These are phyloP conservation scores for Vulpes lagopus DNA, from an alignment of 2,113 vertebrate genomes.

Conservation along the genomic window DNA sequence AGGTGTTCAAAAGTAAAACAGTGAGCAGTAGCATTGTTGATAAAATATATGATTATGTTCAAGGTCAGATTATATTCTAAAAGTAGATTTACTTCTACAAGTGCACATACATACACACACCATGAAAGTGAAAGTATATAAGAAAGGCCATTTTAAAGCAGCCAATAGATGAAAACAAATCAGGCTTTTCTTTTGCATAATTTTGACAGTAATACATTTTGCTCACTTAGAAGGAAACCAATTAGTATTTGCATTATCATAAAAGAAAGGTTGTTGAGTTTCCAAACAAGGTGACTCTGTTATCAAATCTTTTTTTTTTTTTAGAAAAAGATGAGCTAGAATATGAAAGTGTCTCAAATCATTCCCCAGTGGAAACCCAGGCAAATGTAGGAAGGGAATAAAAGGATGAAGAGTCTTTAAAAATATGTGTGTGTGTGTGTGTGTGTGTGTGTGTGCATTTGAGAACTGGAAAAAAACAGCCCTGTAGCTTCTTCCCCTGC, in stretches of 20 bases:
- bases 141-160: neutral
- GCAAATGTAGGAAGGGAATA: neutral
- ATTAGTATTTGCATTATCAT: slow-evolving; percentile 4
- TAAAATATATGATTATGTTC: slow-evolving; percentile 2
- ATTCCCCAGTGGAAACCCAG: neutral
- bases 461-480: neutral
- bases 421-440: too few species aligned
- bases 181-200: neutral
- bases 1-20: neutral
- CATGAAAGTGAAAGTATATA: neutral
- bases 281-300: neutral
- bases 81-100: neutral
- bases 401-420: neutral
- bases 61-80: neutral
- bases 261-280: neutral
- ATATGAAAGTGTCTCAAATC: neutral
- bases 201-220: slow-evolving; percentile 42
- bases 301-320: neutral
- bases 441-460: neutral
- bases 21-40: neutral
- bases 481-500: neutral
- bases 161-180: slow-evolving; percentile 1
- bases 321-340: neutral
- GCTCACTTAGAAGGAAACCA: slow-evolving; percentile 29
- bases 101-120: neutral